These are phyloP conservation scores for Arge pagana DNA, from an alignment of 2,888 invertebrate species.

Conservation along the genomic window DNA sequence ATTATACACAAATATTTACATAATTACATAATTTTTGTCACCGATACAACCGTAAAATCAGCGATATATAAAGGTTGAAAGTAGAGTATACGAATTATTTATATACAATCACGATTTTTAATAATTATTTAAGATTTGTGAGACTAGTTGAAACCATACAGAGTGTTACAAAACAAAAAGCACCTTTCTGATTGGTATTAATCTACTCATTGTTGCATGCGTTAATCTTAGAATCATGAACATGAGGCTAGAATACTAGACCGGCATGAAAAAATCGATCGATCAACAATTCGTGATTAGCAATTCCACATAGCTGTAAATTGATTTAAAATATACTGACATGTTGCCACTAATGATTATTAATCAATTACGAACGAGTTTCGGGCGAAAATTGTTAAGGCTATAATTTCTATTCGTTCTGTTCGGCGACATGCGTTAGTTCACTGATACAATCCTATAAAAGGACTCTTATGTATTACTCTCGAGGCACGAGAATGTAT, in stretches of 20 bases:
- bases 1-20: constrained; percentile 12
- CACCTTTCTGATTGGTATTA: not conserved
- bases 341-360: too few species aligned
- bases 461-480: too few species aligned
- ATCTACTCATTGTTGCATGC: not conserved
- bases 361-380: too few species aligned
- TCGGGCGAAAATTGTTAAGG: too few species aligned
- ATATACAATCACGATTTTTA: constrained; percentile 3
- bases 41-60: constrained; percentile 8
- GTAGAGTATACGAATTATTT: constrained; percentile 6
- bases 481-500: too few species aligned
- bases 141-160: constrained; percentile 10
- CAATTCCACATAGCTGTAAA: not conserved
- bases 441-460: too few species aligned
- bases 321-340: not conserved
- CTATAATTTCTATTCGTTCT: too few species aligned
- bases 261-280: too few species aligned
- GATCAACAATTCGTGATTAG: too few species aligned
- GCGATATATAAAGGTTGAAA: not conserved
- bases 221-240: not conserved
- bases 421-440: too few species aligned
- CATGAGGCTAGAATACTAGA: too few species aligned
- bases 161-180: not conserved
- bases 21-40: constrained; percentile 4
- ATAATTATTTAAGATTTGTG: constrained; percentile 3